A percentile compares a stretch with the other conserved stretches of the same genome.
These are phyloP conservation scores for Geotrypetes seraphini DNA, from an alignment of 2,797 vertebrate genomes.

Conservation along the genomic window DNA sequence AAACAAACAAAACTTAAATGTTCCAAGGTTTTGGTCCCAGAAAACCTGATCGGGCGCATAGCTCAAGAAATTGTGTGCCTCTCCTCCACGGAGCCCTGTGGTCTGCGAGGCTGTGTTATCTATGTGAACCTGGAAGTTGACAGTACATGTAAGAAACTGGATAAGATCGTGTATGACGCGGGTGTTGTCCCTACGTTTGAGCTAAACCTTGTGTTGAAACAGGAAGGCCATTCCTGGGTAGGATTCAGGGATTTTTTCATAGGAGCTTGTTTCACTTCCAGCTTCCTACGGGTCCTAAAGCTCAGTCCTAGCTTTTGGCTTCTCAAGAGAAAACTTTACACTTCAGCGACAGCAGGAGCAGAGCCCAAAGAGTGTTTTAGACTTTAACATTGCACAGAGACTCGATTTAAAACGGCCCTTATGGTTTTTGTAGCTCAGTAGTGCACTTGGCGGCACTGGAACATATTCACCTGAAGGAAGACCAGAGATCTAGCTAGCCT, in stretches of 20 bases:
- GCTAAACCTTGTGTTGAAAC: conserved; percentile 78
- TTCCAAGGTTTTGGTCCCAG: conserved; percentile 72
- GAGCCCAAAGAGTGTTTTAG: conserved; percentile 70
- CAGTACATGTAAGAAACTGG: conserved; percentile 66
- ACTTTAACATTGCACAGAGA: too few species aligned
- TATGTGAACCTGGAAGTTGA: conserved; percentile 67
- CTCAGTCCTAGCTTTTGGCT: conserved; percentile 76
- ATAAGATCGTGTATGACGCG: conserved; percentile 64
- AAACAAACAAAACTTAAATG: conserved; percentile 73
- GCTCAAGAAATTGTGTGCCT: conserved; percentile 67
- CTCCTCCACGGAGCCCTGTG: conserved; percentile 71
- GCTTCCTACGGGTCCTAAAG: conserved; percentile 60
- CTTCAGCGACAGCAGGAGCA: conserved; percentile 64
- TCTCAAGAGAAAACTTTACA: conserved; percentile 78
- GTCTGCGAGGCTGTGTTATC: conserved; percentile 70
- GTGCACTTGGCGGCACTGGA: too few species aligned
- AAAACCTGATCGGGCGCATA: conserved; percentile 63
- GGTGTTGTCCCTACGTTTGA: conserved; percentile 78
- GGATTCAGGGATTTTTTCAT: conserved; percentile 70
- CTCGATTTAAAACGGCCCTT: too few species aligned
- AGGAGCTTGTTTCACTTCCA: conserved; percentile 62
- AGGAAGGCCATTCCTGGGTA: conserved; percentile 68
- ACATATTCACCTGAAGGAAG: too few species aligned
- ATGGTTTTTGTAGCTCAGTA: too few species aligned
- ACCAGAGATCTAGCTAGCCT: too few species aligned